Evolutionary conservation across 2,797 vertebrate genomes (phyloP), one percentile per base, ranked within the genome.

Genomic region (Acropternis orthonyx): DNA sequence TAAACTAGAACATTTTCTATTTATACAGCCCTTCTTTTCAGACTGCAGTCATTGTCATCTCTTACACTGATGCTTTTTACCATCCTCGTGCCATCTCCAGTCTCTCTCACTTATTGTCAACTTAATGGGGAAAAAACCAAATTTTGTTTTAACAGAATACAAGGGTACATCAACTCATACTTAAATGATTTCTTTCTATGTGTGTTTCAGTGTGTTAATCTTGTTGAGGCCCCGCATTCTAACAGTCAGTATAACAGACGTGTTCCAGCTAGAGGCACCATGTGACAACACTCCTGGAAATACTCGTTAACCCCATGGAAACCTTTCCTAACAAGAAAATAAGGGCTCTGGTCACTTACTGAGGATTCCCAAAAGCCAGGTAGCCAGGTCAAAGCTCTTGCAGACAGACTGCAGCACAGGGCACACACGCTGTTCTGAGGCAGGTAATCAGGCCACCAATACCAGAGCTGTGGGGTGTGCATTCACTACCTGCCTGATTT

Each of bases 361-460:
- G 7, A 55, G 65, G 56, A 77, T 19, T 76, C 44, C 43, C 82
- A 92, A 55, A 66, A 58, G 44, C 7, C 83, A 71, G 26, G 10
- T 2, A 72, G 61, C 12, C 69, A 30, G 34, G 12, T 14, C 12
- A 46, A 56, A 65, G 34, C 21, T 65, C 41, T 55, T 68, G 27
- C 44, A 68, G 58, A 44, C n/a, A 63, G 28, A 44, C 17, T 36
- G 11, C 19, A 30, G 30, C 61, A 30, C 44, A 59, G 39, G 43
- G 52, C 48, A 39, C 1, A 1, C 52, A 48, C 4, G 23, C 6
- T 6, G 56, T 10, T 48, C 78, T 32, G 26, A 1, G 2, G 12
- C 3, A 56, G 24, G 2, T 21, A 21, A 21, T 3, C 2, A 13
- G 15, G 27, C 9, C 54, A 27, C 3, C 1, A 8, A 5, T 8